Base-by-base conservation (phyloP, 2,888 invertebrate species). In the Autographa pulchrina region DNA sequence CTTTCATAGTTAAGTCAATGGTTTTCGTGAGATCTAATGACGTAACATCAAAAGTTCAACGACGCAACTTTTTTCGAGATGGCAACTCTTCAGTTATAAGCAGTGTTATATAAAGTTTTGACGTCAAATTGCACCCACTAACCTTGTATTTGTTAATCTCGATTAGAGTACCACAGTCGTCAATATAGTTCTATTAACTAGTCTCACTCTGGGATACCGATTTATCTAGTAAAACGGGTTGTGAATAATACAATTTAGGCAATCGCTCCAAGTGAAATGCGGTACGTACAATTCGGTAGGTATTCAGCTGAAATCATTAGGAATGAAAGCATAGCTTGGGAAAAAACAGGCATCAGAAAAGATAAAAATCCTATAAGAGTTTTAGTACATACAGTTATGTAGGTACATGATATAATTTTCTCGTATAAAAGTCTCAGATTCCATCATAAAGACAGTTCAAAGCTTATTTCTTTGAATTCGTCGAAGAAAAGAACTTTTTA, bases 41-140 rank as follows among this genome's bases (percentile, higher is more conserved):
- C n/a, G 81, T 80, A 77, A 78, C 25, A 48, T 68, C 60, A 60
- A 78, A 78, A 78, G 77, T 77, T 78, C 63, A 78, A 48, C 71
- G 68, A 56, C 65, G 73, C 72, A 77, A 80, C 65, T 61, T 64
- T 48, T 66, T 41, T 58, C 31, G 63, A 72, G 54, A 14, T 20
- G 38, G 43, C 65, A 61, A 80, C 81, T 77, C 67, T 81, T 64
- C 48, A 81, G 16, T 72, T 75, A 64, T 62, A 58, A 80, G 64
- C 63, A 56, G 66, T 65, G 62, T 70, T 81, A 60, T 31, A 78
- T 58, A 77, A 81, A 41, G 52, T 62, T 20, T 35, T 48, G 25
- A 43, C 63, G 9, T 52, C 60, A 14, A 38, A 13, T 56, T 66
- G 54, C 20, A 18, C 25, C 61, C 38, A 56, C 0, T 20, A 56